Base-by-base conservation (phyloP, 2,797 vertebrate species). In the Cuculus canorus region DNA sequence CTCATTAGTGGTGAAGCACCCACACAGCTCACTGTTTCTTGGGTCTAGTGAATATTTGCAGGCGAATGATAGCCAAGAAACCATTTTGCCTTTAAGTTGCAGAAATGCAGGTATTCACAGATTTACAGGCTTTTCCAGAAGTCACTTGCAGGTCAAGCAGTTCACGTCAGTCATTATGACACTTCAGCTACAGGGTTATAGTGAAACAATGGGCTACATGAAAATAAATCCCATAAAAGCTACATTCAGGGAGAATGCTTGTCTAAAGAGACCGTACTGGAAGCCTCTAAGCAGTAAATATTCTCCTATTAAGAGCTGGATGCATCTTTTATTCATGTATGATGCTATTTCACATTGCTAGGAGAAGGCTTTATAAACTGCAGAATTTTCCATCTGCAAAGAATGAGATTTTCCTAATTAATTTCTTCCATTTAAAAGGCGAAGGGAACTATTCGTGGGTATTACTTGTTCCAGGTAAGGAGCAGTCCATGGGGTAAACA, bases 61-160 rank as follows among this genome's bases (percentile, higher is more conserved):
- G 71, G 68, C 10, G 68, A 89, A 70, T 81, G 75, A 87, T 61
- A 86, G 25, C 71, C 35, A 57, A 19, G 86, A 92, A 93, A 72
- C 33, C 54, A 72, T 45, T 92, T 96, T 86, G 33, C 68, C 45
- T 92, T 84, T 39, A 57, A 88, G 63, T 48, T 50, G 71, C 52
- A 86, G 60, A 71, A 96, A 88, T 27, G 30, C 13, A 60, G 23
- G 13, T 25, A 22, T 11, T 23, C 56, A 39, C 32, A 45, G 45
- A 77, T 88, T 85, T 83, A 76, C 70, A 91, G 91, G 54, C 13
- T 90, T 83, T 94, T 92, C 69, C 45, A 70, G 82, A 71, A 84
- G 39, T 56, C 47, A 83, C 28, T n/a, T 52, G 32, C 19, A 23
- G 23, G 47, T 93, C 65, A 82, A 90, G 75, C 76, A 80, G 69